Conservation (phyloP, 2,888 invertebrate genomes). For the Tachina lurida region DNA sequence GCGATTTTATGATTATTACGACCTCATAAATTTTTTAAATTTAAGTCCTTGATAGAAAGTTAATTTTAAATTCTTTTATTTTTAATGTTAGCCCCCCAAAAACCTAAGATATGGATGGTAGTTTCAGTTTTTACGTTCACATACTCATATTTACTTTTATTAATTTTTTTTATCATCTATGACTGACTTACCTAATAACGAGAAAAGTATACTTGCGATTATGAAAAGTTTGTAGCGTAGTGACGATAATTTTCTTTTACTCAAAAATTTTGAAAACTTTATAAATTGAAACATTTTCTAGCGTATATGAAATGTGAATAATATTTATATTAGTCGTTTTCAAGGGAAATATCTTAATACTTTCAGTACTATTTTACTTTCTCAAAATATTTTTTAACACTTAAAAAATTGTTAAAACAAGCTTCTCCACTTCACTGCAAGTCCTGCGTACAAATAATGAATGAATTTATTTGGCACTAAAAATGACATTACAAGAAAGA, state of each 20-base stretch:
- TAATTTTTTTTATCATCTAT: constrained; percentile 6
- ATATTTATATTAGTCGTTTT: neutral
- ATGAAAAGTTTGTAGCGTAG: constrained; percentile 51
- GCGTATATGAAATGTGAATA: constrained; percentile 2
- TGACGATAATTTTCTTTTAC: constrained; percentile 46
- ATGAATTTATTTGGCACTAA: constrained; percentile 60
- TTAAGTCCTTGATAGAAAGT: no score
- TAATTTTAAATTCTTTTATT: no score
- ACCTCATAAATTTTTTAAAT: no score
- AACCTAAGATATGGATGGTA: neutral
- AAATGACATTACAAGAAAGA: constrained; percentile 39
- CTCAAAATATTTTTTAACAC: constrained; percentile 24
- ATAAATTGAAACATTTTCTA: constrained; percentile 44
- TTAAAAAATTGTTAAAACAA: constrained; percentile 51
- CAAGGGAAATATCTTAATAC: neutral
- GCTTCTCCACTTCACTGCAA: constrained; percentile 32
- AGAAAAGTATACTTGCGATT: constrained; percentile 70
- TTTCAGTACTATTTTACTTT: constrained; percentile 17
- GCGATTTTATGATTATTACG: neutral
- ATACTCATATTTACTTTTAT: neutral
- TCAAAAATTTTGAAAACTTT: constrained; percentile 41
- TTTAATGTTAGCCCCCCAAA: neutral
- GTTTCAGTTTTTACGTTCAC: neutral
- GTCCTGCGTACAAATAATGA: constrained; percentile 70
- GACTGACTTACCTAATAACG: constrained; percentile 72